phyloP scores from a whole-genome alignment of 2,797 vertebrate genomes.

The Xenops minutus region DNA sequence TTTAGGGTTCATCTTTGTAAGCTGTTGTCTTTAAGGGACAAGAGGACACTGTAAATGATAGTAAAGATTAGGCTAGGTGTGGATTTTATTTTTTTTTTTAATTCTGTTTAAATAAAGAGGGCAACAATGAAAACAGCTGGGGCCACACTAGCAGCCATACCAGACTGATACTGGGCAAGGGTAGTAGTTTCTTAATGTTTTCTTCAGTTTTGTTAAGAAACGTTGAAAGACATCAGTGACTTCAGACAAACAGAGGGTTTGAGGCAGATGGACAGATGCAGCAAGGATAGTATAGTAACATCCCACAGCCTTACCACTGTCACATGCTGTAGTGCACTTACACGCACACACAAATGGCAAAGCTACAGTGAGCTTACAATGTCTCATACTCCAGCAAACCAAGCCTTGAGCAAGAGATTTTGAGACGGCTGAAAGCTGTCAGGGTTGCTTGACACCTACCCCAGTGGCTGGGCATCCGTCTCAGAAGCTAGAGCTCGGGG shows the following conservation, averaged over 20 bases:
- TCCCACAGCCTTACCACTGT: not conserved
- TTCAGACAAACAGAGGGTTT: not conserved
- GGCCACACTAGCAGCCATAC: not conserved
- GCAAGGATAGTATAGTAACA: not conserved
- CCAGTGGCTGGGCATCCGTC: not conserved
- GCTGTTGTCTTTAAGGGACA: not conserved
- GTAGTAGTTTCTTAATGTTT: not conserved
- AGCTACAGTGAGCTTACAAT: not conserved
- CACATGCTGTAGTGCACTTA: not conserved
- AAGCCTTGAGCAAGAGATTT: not conserved
- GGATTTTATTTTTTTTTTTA: not conserved
- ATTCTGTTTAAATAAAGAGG: not conserved
- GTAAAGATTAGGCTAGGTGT: not conserved
- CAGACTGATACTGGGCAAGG: not conserved
- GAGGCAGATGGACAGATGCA: not conserved
- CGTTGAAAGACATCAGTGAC: not conserved
- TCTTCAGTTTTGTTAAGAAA: not conserved
- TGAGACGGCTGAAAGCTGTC: not conserved
- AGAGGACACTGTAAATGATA: not conserved
- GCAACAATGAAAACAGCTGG: not conserved
- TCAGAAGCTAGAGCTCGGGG: not conserved
- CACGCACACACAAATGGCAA: not conserved
- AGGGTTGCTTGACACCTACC: accelerated
- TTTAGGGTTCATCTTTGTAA: not conserved
- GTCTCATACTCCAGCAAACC: not conserved